Evolutionary conservation across 2,113 vertebrate genomes (phyloP).

Genomic region (Herpetotheres cachinnans): DNA sequence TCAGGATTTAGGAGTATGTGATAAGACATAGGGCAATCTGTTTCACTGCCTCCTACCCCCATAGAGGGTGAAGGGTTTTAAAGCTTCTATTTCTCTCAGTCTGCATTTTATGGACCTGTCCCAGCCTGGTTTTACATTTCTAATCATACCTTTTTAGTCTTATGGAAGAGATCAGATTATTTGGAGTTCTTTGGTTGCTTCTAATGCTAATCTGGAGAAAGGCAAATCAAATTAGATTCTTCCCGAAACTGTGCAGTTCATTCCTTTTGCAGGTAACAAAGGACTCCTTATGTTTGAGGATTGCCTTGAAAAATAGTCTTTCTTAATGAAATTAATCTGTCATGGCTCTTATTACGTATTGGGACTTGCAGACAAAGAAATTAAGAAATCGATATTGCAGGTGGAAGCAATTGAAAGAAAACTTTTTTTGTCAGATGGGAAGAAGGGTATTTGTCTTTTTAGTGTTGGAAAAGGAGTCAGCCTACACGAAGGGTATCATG

Average conservation of each 20-base stretch:
- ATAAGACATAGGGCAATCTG: background rate
- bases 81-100: background rate
- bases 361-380: constrained; percentile 15
- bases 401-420: background rate
- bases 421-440: background rate
- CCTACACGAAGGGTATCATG: background rate
- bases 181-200: constrained; percentile 13
- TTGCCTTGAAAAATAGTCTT: constrained; percentile 28
- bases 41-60: background rate
- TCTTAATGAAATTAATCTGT: constrained; percentile 35
- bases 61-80: background rate
- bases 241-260: background rate
- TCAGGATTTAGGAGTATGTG: background rate
- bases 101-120: background rate
- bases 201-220: background rate
- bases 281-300: background rate
- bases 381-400: constrained; percentile 8
- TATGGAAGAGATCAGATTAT: constrained; percentile 21
- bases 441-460: background rate
- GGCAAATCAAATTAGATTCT: background rate
- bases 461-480: background rate
- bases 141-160: background rate
- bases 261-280: constrained; percentile 20
- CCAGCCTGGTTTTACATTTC: constrained; percentile 16
- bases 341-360: background rate